phyloP scores from a whole-genome alignment of 2,113 vertebrate genomes.

The Engystomops pustulosus region DNA sequence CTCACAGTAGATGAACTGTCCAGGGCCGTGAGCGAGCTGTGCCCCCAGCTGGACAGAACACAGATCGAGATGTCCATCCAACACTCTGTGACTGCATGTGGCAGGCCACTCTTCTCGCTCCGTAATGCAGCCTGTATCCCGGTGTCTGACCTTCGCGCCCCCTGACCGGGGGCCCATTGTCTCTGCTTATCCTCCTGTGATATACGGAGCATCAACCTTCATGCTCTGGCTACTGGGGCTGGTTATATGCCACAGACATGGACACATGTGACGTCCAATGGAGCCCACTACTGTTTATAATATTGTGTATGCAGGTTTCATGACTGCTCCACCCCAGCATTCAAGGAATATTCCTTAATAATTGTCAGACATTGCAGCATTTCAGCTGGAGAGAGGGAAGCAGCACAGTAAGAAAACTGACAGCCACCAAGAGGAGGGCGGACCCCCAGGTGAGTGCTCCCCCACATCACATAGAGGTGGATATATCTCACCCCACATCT shows the following conservation, averaged over 20 bases:
- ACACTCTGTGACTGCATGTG: constrained; percentile 1
- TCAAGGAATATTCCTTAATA: not conserved
- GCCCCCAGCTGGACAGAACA: constrained; percentile 6
- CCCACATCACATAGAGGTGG: too few relatives aligned
- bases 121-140: constrained; percentile 50
- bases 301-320: too few relatives aligned
- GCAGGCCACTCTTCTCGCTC: constrained; percentile 24
- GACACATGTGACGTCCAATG: too few relatives aligned
- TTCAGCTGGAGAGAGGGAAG: not conserved
- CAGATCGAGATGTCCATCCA: constrained; percentile 36
- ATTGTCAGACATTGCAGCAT: not conserved
- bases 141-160: not conserved
- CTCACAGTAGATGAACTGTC: constrained; percentile 33
- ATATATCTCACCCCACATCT: too few relatives aligned
- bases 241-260: too few relatives aligned
- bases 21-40: constrained; percentile 30
- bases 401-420: not conserved
- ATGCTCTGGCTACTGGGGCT: too few relatives aligned
- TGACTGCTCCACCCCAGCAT: too few relatives aligned
- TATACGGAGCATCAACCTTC: too few relatives aligned
- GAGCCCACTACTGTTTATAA: too few relatives aligned
- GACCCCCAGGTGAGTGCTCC: not conserved
- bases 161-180: too few relatives aligned
- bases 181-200: too few relatives aligned
- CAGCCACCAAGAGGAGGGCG: not conserved